Evolutionary conservation across 2,888 invertebrate genomes (phyloP).

Genomic region (Drosophila peninsularis): DNA sequence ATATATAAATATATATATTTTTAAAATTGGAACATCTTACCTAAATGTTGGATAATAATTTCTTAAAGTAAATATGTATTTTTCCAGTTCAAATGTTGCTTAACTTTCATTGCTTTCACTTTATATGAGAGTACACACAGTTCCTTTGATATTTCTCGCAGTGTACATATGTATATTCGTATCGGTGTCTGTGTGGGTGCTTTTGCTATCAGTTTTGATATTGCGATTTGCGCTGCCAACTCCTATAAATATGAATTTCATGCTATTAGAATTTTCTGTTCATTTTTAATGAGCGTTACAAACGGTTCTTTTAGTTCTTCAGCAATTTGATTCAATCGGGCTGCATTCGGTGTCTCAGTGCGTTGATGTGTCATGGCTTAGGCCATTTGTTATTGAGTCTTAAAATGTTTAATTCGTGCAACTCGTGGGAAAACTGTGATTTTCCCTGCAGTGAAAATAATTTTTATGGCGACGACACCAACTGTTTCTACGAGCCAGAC

Average conservation of each 20-base stretch:
- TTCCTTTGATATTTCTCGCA: background rate
- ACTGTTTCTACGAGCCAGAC: conserved; percentile 49
- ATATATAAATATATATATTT: too few relatives aligned
- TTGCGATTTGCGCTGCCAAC: conserved; percentile 39
- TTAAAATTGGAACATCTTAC: too few relatives aligned
- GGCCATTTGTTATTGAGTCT: conserved; percentile 12
- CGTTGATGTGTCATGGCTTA: conserved; percentile 41
- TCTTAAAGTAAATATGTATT: background rate
- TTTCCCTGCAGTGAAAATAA: conserved; percentile 64
- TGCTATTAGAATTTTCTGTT: conserved; percentile 67
- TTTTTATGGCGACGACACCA: conserved; percentile 63
- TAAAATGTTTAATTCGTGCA: conserved; percentile 58
- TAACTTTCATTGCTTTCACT: background rate
- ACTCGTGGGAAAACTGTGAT: conserved; percentile 66
- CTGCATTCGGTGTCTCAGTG: conserved; percentile 14
- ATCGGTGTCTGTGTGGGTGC: conserved; percentile 2
- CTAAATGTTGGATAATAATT: too few relatives aligned
- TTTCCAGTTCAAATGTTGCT: background rate
- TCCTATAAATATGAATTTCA: conserved; percentile 69
- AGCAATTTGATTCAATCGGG: background rate
- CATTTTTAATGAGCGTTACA: conserved; percentile 59
- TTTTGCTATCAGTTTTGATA: conserved; percentile 31
- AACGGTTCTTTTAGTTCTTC: conserved; percentile 26
- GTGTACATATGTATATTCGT: conserved; percentile 4
- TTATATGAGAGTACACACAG: background rate